A percentile compares a stretch with the other conserved stretches of the same genome.
Evolutionary conservation across 1,140 invertebrate species (phyloP).

Genomic region (Apis dorsata): DNA sequence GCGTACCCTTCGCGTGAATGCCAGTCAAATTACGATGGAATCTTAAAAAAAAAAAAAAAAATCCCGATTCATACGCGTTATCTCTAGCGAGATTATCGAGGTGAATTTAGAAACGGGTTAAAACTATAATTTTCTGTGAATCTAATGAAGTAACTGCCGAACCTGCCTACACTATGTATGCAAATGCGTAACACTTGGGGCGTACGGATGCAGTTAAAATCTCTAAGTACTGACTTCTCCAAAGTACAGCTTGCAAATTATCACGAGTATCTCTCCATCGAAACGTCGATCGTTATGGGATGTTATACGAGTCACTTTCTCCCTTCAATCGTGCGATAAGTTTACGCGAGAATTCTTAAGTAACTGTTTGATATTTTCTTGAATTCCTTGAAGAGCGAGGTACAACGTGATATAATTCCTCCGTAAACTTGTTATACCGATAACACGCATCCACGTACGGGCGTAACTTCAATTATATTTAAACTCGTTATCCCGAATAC

Average conservation of each 20-base stretch:
- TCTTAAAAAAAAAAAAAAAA: background rate
- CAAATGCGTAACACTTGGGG: too few relatives aligned
- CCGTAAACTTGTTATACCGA: constrained; percentile 4
- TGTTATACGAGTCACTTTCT: background rate
- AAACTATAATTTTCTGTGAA: too few relatives aligned
- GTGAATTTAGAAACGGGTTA: too few relatives aligned
- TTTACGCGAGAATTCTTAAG: background rate
- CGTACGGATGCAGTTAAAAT: background rate
- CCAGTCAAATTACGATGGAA: background rate
- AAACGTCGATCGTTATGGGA: background rate
- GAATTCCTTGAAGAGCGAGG: background rate
- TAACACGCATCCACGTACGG: background rate
- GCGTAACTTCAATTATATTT: background rate
- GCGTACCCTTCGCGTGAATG: background rate
- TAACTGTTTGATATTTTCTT: background rate
- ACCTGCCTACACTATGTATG: too few relatives aligned
- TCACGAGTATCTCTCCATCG: background rate
- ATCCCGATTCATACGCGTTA: background rate
- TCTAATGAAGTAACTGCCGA: too few relatives aligned
- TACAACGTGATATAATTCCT: background rate
- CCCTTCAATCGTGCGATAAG: background rate
- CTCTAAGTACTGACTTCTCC: background rate
- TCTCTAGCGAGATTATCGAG: too few relatives aligned
- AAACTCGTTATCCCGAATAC: background rate
- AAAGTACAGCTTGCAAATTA: background rate